These are phyloP conservation scores for Leucophenga varia DNA, from an alignment of 1,140 invertebrate species.

Conservation along the genomic window DNA sequence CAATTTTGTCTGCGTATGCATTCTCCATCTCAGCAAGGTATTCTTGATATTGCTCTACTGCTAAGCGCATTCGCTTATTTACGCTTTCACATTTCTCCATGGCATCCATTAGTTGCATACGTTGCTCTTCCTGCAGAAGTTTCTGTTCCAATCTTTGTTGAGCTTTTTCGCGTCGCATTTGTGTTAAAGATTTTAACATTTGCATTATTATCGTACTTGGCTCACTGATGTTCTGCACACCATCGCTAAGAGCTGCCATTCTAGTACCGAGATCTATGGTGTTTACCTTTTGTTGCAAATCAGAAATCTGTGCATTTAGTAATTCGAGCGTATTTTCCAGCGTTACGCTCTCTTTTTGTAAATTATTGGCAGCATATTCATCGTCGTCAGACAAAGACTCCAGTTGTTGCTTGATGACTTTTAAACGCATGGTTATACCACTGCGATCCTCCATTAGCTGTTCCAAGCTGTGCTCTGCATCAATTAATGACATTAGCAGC, in stretches of 20 bases:
- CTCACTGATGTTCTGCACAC: constrained; percentile 67
- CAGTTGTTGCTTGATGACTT: constrained; percentile 55
- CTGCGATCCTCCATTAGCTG: constrained; percentile 74
- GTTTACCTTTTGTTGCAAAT: constrained; percentile 81
- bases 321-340: constrained; percentile 70
- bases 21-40: constrained; percentile 46
- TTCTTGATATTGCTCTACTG: constrained; percentile 33
- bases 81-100: constrained; percentile 18
- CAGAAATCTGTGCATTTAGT: constrained; percentile 76
- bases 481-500: constrained; percentile 70
- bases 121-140: constrained; percentile 27
- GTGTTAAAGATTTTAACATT: constrained; percentile 32
- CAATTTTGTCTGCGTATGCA: constrained; percentile 59
- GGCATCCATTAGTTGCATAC: constrained; percentile 15
- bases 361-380: constrained; percentile 9
- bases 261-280: constrained; percentile 73
- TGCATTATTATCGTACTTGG: constrained; percentile 56
- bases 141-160: constrained; percentile 26
- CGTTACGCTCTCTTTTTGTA: constrained; percentile 58
- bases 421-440: constrained; percentile 59
- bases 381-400: no score
- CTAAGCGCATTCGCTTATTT: constrained; percentile 20
- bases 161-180: constrained; percentile 38
- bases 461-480: constrained; percentile 74
- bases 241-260: constrained; percentile 63